These are phyloP conservation scores for Ceyx margarethae DNA, from an alignment of 2,113 vertebrate genomes.

Conservation along the genomic window DNA sequence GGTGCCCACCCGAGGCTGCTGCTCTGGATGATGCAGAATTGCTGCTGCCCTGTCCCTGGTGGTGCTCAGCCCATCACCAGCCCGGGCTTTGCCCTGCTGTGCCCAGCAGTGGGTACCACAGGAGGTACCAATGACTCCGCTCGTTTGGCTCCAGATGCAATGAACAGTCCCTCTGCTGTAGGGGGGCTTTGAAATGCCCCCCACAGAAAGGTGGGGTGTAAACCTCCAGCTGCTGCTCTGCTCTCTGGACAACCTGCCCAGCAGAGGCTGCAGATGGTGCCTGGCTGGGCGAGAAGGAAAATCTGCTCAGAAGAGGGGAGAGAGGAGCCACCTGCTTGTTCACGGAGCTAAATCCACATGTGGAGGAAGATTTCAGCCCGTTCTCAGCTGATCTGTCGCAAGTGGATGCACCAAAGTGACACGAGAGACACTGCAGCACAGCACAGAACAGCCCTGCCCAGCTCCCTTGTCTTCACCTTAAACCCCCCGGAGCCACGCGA, in stretches of 20 bases:
- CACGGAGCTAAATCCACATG: background rate
- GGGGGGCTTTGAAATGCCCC: background rate
- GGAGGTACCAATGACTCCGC: background rate
- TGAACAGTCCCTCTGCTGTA: background rate
- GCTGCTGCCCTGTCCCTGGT: rapidly evolving
- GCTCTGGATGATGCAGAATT: background rate
- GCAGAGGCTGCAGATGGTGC: background rate
- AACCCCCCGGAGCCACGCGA: background rate
- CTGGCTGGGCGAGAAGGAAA: background rate
- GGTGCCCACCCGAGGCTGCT: background rate
- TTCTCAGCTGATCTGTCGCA: background rate
- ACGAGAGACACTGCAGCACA: too few relatives aligned
- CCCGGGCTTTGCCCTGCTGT: background rate
- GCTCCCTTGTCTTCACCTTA: background rate
- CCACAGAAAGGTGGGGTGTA: background rate
- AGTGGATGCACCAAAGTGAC: background rate
- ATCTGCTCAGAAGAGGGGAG: background rate
- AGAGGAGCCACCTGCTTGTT: background rate
- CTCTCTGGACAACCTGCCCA: background rate
- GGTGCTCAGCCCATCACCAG: background rate
- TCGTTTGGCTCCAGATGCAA: background rate
- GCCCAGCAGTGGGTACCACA: background rate
- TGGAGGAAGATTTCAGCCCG: background rate
- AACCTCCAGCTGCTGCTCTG: background rate
- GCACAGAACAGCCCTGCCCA: too few relatives aligned